phyloP scores from a whole-genome alignment of 2,797 vertebrate species.

The Eulemur rubriventer region DNA sequence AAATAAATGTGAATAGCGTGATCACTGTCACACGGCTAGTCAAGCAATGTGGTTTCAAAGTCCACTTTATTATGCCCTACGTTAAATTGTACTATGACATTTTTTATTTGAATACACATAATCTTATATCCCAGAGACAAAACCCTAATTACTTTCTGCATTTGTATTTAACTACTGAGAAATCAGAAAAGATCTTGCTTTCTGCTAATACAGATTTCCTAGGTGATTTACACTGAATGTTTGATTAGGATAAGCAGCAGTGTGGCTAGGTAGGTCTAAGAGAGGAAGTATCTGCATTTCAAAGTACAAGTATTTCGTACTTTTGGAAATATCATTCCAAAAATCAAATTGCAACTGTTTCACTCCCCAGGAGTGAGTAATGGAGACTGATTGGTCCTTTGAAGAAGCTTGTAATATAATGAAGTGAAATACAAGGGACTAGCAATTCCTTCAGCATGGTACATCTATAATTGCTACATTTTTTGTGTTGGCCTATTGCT shows the following conservation, averaged over 20 bases:
- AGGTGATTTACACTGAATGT: not conserved
- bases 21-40: not conserved
- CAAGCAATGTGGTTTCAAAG: not conserved
- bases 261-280: not conserved
- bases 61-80: not conserved
- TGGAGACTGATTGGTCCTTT: constrained; percentile 17
- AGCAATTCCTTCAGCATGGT: not conserved
- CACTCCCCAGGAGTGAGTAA: not conserved
- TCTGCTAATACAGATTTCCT: not conserved
- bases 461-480: constrained; percentile 21
- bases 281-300: not conserved
- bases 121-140: not conserved
- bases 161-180: constrained; percentile 19
- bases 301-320: not conserved
- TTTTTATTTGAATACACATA: not conserved
- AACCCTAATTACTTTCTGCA: not conserved
- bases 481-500: constrained; percentile 28
- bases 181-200: not conserved
- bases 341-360: constrained; percentile 22
- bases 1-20: not conserved
- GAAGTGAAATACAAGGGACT: not conserved
- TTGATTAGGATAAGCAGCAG: not conserved
- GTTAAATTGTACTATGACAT: not conserved
- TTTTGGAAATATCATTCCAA: not conserved
- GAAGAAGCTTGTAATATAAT: constrained; percentile 45